Conservation (phyloP, 2,888 invertebrate genomes). For the Encarsia formosa region DNA sequence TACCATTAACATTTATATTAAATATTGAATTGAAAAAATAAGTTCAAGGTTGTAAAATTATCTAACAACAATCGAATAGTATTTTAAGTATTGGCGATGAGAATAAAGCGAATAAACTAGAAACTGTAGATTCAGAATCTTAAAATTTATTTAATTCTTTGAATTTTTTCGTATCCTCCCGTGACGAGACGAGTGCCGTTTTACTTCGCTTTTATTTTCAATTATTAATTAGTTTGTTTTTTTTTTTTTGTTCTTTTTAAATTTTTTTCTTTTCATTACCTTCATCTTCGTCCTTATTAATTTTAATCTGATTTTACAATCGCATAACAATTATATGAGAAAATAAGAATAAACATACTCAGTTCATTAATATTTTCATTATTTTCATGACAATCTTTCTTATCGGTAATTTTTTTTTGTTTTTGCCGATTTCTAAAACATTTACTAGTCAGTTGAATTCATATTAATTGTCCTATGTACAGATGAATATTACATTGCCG, state of each 20-base stretch:
- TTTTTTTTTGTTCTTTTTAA: constrained; percentile 13
- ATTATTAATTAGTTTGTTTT: too few species aligned
- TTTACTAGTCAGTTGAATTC: constrained; percentile 43
- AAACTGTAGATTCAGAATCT: not conserved
- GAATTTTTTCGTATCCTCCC: constrained; percentile 21
- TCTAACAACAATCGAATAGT: not conserved
- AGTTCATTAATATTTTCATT: constrained; percentile 35
- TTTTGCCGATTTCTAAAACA: constrained; percentile 39
- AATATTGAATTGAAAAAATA: not conserved
- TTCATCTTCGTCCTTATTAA: constrained; percentile 21
- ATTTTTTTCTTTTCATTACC: constrained; percentile 9
- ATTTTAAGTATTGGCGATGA: constrained; percentile 5
- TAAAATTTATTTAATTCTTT: not conserved
- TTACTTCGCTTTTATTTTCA: constrained; percentile 21
- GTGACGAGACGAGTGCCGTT: constrained; percentile 28
- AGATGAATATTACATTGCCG: constrained; percentile 41
- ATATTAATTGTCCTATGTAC: constrained; percentile 45
- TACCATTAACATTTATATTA: constrained; percentile 1
- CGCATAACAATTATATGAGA: constrained; percentile 34
- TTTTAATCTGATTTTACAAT: constrained; percentile 29
- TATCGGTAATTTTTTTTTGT: constrained; percentile 22
- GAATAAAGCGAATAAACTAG: constrained; percentile 17
- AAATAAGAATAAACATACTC: constrained; percentile 42
- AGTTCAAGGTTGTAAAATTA: not conserved
- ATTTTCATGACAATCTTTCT: constrained; percentile 31